Evolutionary conservation across 2,113 vertebrate species (phyloP).

Genomic region (Notarius lentiginosus): DNA sequence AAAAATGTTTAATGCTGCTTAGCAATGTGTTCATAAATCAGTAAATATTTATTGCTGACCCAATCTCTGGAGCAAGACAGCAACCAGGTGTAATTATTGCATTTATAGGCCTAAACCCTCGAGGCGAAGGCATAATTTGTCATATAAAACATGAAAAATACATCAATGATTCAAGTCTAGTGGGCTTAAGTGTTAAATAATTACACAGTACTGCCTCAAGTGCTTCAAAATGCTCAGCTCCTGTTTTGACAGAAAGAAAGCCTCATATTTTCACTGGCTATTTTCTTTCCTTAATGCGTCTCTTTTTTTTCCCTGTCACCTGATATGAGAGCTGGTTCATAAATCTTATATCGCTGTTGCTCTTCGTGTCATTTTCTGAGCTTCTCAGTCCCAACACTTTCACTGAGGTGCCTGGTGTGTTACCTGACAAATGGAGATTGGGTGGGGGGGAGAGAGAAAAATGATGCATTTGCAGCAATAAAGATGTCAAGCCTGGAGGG

Average conservation of each 20-base stretch:
- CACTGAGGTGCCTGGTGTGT: slow-evolving; percentile 23
- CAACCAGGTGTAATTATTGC: slow-evolving; percentile 16
- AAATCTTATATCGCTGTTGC: slow-evolving; percentile 28
- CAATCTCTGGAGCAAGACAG: not conserved
- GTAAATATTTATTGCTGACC: slow-evolving; percentile 1
- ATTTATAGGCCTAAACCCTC: not conserved
- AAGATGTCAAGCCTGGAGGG: slow-evolving; percentile 27
- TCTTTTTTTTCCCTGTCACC: slow-evolving; percentile 6
- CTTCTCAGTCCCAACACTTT: slow-evolving; percentile 24
- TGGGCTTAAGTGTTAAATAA: slow-evolving; percentile 50
- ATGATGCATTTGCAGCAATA: slow-evolving; percentile 24
- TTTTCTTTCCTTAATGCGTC: slow-evolving; percentile 8
- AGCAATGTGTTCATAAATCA: not conserved
- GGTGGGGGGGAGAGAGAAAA: not conserved
- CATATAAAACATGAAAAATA: slow-evolving; percentile 48
- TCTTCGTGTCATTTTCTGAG: slow-evolving; percentile 42
- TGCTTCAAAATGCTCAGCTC: not conserved
- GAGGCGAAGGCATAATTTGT: slow-evolving; percentile 15
- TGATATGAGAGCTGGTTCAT: slow-evolving; percentile 39
- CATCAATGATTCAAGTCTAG: slow-evolving; percentile 18
- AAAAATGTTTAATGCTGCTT: not conserved
- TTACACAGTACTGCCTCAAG: slow-evolving; percentile 39
- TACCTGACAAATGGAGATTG: slow-evolving; percentile 26
- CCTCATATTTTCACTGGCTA: slow-evolving; percentile 33
- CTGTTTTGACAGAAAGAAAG: slow-evolving; percentile 36